phyloP scores from a whole-genome alignment of 2,113 vertebrate genomes.

The Menura novaehollandiae region DNA sequence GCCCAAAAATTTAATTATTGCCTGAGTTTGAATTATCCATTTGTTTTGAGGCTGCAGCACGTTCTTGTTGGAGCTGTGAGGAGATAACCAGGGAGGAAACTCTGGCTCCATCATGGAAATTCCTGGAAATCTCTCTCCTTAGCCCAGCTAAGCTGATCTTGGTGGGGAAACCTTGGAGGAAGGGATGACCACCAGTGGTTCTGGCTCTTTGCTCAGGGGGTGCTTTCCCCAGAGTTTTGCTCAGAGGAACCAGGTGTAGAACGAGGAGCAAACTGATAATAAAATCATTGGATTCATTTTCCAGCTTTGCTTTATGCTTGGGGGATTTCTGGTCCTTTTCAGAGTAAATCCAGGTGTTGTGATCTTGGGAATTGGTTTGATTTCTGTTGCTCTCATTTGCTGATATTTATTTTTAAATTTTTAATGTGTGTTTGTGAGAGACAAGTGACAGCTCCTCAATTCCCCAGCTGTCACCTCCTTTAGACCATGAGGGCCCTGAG shows the following conservation, averaged over 20 bases:
- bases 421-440: fast-evolving
- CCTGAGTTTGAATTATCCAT: fast-evolving
- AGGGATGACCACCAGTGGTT: background rate
- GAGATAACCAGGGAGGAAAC: background rate
- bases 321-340: background rate
- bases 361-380: background rate
- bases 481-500: fast-evolving
- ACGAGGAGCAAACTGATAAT: background rate
- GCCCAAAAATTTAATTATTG: background rate
- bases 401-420: background rate
- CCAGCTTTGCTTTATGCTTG: fast-evolving
- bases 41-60: background rate
- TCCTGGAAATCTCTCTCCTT: background rate
- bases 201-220: background rate
- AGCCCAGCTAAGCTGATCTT: background rate
- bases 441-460: background rate
- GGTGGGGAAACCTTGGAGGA: background rate
- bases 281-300: background rate
- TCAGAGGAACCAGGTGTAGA: background rate
- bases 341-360: fast-evolving
- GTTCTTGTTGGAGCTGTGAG: background rate
- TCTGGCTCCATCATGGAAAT: background rate
- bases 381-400: background rate
- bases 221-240: background rate
- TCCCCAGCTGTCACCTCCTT: background rate